Conservation (phyloP, 2,113 vertebrate genomes). For the Antigone vipio region DNA sequence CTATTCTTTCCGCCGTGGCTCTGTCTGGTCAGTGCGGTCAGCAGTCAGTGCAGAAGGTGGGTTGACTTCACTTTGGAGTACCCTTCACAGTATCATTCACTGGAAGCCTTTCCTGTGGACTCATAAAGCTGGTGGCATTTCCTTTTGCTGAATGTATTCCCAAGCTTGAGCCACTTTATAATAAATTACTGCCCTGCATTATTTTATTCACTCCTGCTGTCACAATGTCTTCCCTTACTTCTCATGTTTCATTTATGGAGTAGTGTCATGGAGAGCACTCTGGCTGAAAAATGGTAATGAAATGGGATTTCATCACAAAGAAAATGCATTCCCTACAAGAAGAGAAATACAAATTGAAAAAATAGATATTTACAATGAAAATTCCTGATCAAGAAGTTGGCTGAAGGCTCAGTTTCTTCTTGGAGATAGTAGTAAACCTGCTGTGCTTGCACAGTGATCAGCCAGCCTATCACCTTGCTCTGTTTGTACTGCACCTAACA, state of each 20-base stretch:
- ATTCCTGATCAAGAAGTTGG: not conserved
- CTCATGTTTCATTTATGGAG: not conserved
- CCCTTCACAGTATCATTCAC: not conserved
- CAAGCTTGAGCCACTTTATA: not conserved
- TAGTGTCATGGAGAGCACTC: not conserved
- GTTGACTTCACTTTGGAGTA: not conserved
- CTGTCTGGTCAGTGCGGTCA: slow-evolving; percentile 94
- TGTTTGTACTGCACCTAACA: not conserved
- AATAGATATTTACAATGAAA: not conserved
- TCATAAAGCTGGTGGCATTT: not conserved
- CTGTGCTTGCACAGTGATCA: not conserved
- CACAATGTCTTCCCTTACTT: not conserved
- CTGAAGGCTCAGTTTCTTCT: not conserved
- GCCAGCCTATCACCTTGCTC: not conserved
- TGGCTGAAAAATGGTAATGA: not conserved
- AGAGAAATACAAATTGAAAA: not conserved
- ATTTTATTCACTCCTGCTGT: not conserved
- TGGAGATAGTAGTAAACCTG: not conserved
- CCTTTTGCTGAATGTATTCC: not conserved
- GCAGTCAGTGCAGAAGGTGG: slow-evolving; percentile 93
- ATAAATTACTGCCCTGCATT: not conserved
- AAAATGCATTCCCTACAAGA: not conserved
- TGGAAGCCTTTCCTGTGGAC: not conserved
- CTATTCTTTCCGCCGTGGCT: slow-evolving; percentile 95
- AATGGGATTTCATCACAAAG: not conserved